Conservation (phyloP, 1,140 invertebrate genomes). For the Temnothorax nylanderi region DNA sequence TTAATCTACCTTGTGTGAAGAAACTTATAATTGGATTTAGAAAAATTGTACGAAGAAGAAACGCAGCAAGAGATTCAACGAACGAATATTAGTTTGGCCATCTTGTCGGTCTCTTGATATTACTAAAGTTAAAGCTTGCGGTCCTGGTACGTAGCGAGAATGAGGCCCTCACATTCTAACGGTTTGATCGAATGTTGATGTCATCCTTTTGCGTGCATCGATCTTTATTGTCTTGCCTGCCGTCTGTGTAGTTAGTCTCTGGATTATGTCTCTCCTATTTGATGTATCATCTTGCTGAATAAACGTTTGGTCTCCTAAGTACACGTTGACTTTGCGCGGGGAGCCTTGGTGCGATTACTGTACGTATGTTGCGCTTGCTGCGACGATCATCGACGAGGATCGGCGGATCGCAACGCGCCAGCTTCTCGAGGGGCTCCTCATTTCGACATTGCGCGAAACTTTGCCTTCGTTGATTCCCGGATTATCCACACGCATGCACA, state of each 20-base stretch:
- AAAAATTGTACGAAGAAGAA: not conserved
- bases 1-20: not conserved
- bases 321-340: conserved; percentile 31
- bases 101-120: not conserved
- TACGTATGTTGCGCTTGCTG: conserved; percentile 8
- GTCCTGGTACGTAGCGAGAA: conserved; percentile 28
- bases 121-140: not conserved
- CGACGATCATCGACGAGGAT: conserved; percentile 35
- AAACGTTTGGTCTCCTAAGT: conserved; percentile 79
- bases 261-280: conserved; percentile 30
- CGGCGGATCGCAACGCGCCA: conserved; percentile 32
- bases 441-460: not conserved
- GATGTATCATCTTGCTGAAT: conserved; percentile 74
- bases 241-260: conserved; percentile 43
- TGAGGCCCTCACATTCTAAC: conserved; percentile 30
- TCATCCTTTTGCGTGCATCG: conserved; percentile 47
- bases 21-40: conserved; percentile 1
- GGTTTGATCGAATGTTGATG: conserved; percentile 5
- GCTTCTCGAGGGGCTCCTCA: conserved; percentile 10
- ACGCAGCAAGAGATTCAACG: conserved; percentile 12
- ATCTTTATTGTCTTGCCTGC: conserved; percentile 38
- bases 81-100: not conserved
- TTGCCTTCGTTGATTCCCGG: not conserved
- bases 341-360: conserved; percentile 35
- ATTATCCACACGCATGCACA: conserved; percentile 20